Evolutionary conservation across 2,113 vertebrate species (phyloP), one percentile per base, ranked within the genome.

Genomic region (Gobio gobio): DNA sequence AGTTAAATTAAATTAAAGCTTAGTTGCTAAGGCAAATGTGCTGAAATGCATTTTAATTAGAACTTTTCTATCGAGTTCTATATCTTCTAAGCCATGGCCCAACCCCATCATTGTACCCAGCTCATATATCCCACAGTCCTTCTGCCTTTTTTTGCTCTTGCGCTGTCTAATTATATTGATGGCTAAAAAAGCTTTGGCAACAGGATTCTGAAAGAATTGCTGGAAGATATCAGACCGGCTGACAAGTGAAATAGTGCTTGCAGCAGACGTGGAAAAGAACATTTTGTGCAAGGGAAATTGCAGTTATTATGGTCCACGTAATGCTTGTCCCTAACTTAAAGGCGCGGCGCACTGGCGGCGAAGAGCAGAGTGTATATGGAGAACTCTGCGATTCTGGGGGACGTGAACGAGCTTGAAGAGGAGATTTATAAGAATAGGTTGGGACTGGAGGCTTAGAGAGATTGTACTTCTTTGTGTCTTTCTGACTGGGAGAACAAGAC

Each of bases 1-100:
- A 87, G 78, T 66, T 68, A 56, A 77, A 86, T 87, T 81, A 85
- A 87, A 87, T 89, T 89, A 89, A 89, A 86, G 83, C 84, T 75
- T 13, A 51, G 75, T 85, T 83, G 59, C 86, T n/a, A 47, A 87
- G 81, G 86, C 75, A 74, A 49, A 51, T 51, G 59, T 24, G 26
- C 56, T 83, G 72, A 80, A 89, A 83, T 77, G 83, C 54, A 56
- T 33, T 76, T 89, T 89, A 87, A 89, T 89, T 89, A 83, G 70
- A 87, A 84, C 68, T 81, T 76, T 86, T 77, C 81, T 86, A 87
- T 87, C 84, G 22, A 47, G 64, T 45, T 86, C 68, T 85, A 45
- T 49, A 89, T 87, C 88, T 86, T 68, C 54, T 72, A 81, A 83
- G 76, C 83, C 59, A 81, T 40, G 59, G 78, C 63, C 61, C 68